These are phyloP conservation scores for Oryzias javanicus DNA, from an alignment of 2,113 vertebrate species.

Conservation along the genomic window DNA sequence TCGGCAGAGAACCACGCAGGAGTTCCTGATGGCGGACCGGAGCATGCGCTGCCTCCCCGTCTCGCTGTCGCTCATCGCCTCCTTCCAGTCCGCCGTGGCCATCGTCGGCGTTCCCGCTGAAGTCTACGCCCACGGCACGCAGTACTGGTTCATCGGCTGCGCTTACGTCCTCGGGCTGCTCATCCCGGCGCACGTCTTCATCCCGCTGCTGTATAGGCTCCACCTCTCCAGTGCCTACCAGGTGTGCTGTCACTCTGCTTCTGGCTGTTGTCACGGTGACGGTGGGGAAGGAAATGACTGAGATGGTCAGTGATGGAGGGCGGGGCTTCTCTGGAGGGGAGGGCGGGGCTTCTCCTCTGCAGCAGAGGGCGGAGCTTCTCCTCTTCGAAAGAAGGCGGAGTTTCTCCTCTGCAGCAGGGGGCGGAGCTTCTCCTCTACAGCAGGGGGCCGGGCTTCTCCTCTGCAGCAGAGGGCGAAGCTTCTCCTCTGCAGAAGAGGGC, in stretches of 20 bases:
- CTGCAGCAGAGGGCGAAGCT: too few species aligned
- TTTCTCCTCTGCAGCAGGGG: too few species aligned
- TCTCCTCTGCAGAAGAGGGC: too few species aligned
- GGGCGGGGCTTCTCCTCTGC: too few species aligned
- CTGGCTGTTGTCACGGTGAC: too few species aligned
- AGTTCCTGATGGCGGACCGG: constrained; percentile 89
- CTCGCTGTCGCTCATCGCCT: constrained; percentile 89
- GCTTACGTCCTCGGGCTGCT: constrained; percentile 89
- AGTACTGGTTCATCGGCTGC: constrained; percentile 96
- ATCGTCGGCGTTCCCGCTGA: constrained; percentile 88
- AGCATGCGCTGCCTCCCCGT: constrained; percentile 88
- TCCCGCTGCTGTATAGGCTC: constrained; percentile 91
- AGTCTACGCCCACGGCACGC: constrained; percentile 86
- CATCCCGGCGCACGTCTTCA: constrained; percentile 90
- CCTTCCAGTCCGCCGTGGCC: constrained; percentile 94
- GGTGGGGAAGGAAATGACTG: too few species aligned
- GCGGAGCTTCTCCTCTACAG: too few species aligned
- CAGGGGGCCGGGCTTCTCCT: too few species aligned
- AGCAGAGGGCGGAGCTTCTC: too few species aligned
- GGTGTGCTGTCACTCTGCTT: constrained; percentile 61
- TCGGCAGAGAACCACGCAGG: constrained; percentile 84
- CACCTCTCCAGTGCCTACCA: constrained; percentile 87
- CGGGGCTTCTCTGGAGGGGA: too few species aligned
- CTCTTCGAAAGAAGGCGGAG: too few species aligned
- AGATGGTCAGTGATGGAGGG: too few species aligned